Evolutionary conservation across 2,113 vertebrate species (phyloP), one percentile per base, ranked within the genome.

Genomic region (Notechis scutatus): DNA sequence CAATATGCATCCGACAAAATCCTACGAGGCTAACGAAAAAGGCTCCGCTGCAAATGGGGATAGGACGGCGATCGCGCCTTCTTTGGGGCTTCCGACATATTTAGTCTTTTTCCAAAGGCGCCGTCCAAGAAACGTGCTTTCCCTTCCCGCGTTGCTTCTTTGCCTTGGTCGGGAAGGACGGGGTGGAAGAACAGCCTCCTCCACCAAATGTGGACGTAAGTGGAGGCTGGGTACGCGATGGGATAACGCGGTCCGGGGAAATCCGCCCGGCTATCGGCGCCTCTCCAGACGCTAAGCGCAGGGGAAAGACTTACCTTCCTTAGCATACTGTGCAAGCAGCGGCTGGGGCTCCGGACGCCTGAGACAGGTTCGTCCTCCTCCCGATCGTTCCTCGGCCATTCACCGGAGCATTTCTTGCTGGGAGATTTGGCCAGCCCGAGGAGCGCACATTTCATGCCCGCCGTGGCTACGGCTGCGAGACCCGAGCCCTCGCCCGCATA

Each of bases 401-500:
- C 93, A 55, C 4, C 69, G 7, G 69, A 87, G 45, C 91, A 47
- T 92, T n/a, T 91, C 87, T 55, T 89, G 90, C 87, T 52, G 69
- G 90, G 87, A 1, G 69, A 54, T 45, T 85, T 91, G 12, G 93
- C 64, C 45, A 91, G 90, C 55, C 90, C 93, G 2, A 91, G 92
- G 39, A 91, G 92, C 59, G 90, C 90, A 42, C 69, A 85, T 92
- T 89, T 89, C 69, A 64, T 89, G 90, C 93, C 90, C 93, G 69
- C 86, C 54, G 90, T 24, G 55, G 55, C 55, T 21, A 34, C 87
- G 29, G 64, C 90, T 26, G 42, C 74, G 12, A 90, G 74, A 56
- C 88, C 87, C 20, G 69, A 55, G 69, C 45, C 69, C 2, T 91
- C 52, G 90, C 45, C 29, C 15, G 61, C 90, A 56, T 61, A 56